Evolutionary conservation across 2,113 vertebrate species (phyloP).

Genomic region (Antechinus stuartii): DNA sequence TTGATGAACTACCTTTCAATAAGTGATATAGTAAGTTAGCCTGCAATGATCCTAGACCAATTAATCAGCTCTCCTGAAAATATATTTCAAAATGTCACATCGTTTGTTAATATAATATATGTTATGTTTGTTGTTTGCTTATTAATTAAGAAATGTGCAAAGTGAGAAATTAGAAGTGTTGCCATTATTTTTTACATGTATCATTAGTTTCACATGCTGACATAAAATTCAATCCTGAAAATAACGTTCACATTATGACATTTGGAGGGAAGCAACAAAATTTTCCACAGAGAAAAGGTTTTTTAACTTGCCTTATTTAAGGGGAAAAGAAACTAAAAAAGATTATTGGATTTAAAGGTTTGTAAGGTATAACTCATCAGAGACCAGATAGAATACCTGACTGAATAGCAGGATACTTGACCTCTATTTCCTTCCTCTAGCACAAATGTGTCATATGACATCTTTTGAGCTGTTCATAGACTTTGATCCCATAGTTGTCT

Average conservation of each 20-base stretch:
- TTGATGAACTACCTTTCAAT: conserved; percentile 18
- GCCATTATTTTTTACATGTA: conserved; percentile 45
- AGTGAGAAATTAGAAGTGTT: conserved; percentile 36
- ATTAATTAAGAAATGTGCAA: conserved; percentile 62
- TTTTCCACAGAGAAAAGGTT: not conserved
- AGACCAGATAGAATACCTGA: not conserved
- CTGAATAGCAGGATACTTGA: not conserved
- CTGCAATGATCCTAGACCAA: not conserved
- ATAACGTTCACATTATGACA: not conserved
- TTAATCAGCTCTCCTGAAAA: conserved; percentile 49
- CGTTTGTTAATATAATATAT: conserved; percentile 55
- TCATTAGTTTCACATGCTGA: conserved; percentile 38
- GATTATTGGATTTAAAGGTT: conserved; percentile 2
- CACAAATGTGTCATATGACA: not conserved
- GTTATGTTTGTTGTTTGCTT: conserved; percentile 24
- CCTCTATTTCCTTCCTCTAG: not conserved
- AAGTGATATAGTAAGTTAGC: conserved; percentile 52
- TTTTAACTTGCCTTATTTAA: not conserved
- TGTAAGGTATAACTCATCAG: not conserved
- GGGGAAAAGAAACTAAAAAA: conserved; percentile 40
- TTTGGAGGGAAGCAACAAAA: not conserved
- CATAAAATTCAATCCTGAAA: not conserved
- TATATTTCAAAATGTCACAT: conserved; percentile 61
- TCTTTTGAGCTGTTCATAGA: not conserved
- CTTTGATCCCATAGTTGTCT: not conserved